phyloP scores from a whole-genome alignment of 2,113 vertebrate species.

The Syrmaticus mikado region DNA sequence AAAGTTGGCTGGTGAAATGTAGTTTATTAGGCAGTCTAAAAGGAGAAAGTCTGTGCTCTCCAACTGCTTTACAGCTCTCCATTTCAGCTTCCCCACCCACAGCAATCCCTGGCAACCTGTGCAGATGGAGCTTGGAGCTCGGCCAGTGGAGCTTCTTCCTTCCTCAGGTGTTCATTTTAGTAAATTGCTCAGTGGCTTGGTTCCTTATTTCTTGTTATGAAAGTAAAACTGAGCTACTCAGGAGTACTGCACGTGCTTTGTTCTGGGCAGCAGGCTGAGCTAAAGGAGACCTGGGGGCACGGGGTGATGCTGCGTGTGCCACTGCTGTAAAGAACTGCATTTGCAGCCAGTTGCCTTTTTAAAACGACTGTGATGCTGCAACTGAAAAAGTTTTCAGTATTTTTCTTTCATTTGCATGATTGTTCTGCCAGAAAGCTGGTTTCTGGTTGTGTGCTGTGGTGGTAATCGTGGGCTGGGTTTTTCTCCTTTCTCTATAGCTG shows the following conservation, averaged over 20 bases:
- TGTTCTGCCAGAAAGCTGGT: not conserved
- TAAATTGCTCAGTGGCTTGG: not conserved
- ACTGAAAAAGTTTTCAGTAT: not conserved
- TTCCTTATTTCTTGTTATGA: not conserved
- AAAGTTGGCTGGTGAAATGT: conserved; percentile 6
- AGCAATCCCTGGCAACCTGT: not conserved
- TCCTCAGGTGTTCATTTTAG: not conserved
- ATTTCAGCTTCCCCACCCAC: not conserved
- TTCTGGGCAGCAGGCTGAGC: not conserved
- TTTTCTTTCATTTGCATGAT: not conserved
- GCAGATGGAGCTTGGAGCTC: not conserved
- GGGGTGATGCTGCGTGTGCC: fast-evolving
- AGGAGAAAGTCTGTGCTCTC: not conserved
- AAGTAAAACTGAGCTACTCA: not conserved
- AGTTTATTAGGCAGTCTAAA: conserved; percentile 4
- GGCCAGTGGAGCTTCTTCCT: not conserved
- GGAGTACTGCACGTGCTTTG: fast-evolving
- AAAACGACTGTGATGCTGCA: not conserved
- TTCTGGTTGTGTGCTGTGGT: not conserved
- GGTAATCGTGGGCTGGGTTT: not conserved
- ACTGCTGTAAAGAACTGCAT: not conserved
- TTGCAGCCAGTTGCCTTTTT: not conserved
- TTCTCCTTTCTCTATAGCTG: not conserved
- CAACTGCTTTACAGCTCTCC: not conserved
- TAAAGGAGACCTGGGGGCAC: not conserved